These are phyloP conservation scores for Tyrannus savana DNA, from an alignment of 2,113 vertebrate genomes.

Conservation along the genomic window DNA sequence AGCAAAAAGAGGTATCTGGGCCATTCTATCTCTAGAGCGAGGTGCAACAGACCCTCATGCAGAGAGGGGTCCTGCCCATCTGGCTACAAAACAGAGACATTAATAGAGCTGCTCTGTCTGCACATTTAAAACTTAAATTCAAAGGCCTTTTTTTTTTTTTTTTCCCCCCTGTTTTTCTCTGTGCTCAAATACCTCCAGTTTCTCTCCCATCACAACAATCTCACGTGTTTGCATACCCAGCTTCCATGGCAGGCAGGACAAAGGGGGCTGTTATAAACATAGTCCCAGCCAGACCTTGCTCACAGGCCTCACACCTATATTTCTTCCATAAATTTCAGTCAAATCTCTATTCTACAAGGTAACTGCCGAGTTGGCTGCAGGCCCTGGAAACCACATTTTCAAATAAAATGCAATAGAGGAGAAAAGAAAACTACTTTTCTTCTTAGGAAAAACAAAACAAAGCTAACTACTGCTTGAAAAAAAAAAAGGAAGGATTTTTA, in stretches of 20 bases:
- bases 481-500: not conserved
- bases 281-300: not conserved
- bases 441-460: constrained; percentile 39
- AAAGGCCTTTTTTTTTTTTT: not conserved
- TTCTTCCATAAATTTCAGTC: constrained; percentile 37
- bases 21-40: not conserved
- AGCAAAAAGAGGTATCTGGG: not conserved
- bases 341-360: constrained; percentile 21
- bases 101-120: not conserved
- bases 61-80: not conserved
- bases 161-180: not conserved
- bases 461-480: not conserved
- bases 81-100: not conserved
- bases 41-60: not conserved
- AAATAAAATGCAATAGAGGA: constrained; percentile 46
- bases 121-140: not conserved
- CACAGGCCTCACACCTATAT: constrained; percentile 34
- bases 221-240: not conserved
- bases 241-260: not conserved
- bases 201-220: not conserved
- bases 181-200: not conserved
- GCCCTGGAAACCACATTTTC: constrained; percentile 55
- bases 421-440: constrained; percentile 18
- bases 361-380: constrained; percentile 28
- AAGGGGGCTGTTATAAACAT: constrained; percentile 11